Conservation (phyloP, 92 coral and sea anemone genomes). For the Anthopleura xanthogrammica region DNA sequence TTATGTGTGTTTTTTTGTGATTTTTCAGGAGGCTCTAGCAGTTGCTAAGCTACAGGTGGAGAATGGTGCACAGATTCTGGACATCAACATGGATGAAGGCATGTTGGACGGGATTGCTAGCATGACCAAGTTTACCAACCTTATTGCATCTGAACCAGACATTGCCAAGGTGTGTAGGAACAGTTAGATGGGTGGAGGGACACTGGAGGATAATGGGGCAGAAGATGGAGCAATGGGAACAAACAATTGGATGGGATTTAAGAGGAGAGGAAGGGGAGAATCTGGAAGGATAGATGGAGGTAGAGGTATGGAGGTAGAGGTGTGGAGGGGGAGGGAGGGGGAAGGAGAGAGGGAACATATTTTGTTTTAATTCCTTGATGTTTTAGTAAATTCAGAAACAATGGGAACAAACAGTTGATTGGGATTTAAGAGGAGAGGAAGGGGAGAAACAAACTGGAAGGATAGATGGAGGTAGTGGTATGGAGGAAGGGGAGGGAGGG, state of each 20-base stretch:
- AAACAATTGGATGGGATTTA: not conserved
- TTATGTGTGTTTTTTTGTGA: no score
- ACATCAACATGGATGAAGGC: constrained; percentile 99
- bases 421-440: not conserved
- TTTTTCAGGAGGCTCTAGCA: constrained; percentile 74
- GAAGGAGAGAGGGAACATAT: no score
- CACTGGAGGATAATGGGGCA: not conserved
- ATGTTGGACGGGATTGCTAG: constrained; percentile 78
- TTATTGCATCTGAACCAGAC: constrained; percentile 96
- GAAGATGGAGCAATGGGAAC: no score
- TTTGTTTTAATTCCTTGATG: no score
- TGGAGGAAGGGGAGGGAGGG: no score
- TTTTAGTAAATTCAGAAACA: no score
- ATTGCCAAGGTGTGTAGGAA: constrained; percentile 70
- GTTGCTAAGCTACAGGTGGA: constrained; percentile 95
- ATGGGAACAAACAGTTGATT: no score
- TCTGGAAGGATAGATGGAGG: no score
- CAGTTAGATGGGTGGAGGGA: not conserved
- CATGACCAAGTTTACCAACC: constrained; percentile 90
- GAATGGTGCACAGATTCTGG: constrained; percentile 95
- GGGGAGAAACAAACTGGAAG: no score
- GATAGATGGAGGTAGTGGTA: no score
- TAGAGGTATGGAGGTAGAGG: no score
- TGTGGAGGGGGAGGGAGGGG: no score
- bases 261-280: not conserved